phyloP scores from a whole-genome alignment of 1,140 invertebrate genomes.

The Dermatophagoides farinae region DNA sequence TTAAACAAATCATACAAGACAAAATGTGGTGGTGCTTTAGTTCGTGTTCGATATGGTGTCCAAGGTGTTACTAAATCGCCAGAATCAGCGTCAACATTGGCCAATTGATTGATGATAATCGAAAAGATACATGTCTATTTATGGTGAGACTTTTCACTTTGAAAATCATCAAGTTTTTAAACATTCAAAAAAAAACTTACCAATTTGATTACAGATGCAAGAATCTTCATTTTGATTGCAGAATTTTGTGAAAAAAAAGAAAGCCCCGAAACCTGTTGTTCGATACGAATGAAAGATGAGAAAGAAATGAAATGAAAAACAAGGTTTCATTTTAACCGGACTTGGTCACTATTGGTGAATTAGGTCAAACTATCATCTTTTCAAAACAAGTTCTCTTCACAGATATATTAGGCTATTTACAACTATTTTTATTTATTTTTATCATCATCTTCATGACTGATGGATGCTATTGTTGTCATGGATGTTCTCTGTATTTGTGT shows the following conservation, averaged over 20 bases:
- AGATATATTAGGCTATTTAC: background rate
- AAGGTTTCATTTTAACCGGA: too few relatives aligned
- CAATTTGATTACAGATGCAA: too few relatives aligned
- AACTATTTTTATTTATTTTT: background rate
- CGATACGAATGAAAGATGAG: too few relatives aligned
- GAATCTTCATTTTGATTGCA: too few relatives aligned
- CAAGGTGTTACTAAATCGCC: background rate
- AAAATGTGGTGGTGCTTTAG: constrained; percentile 7
- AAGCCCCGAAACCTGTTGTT: too few relatives aligned
- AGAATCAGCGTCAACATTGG: background rate
- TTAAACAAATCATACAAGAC: background rate
- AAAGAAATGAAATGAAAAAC: too few relatives aligned
- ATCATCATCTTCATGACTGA: background rate
- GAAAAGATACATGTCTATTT: background rate
- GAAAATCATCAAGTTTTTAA: too few relatives aligned
- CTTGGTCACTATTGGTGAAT: too few relatives aligned
- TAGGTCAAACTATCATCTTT: too few relatives aligned
- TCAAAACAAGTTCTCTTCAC: background rate
- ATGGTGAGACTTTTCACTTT: background rate
- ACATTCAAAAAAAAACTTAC: too few relatives aligned
- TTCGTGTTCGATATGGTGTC: constrained; percentile 9
- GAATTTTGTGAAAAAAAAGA: too few relatives aligned
- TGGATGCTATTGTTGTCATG: background rate
- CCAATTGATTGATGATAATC: background rate
- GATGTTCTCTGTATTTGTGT: background rate